These are phyloP conservation scores for Graptemys geographica DNA, from an alignment of 2,797 vertebrate genomes.

Conservation along the genomic window DNA sequence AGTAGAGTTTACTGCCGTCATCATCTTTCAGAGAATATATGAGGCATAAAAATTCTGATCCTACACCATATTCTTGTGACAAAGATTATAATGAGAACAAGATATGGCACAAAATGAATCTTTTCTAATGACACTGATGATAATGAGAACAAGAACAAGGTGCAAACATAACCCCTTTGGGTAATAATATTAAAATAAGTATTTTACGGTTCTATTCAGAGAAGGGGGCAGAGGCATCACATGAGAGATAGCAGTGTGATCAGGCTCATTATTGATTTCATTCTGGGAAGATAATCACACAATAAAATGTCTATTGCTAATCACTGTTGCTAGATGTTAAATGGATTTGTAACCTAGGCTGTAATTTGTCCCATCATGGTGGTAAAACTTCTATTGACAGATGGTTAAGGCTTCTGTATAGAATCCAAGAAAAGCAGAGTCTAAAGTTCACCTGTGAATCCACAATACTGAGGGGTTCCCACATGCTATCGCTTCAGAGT, in stretches of 20 bases:
- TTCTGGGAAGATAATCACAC: not conserved
- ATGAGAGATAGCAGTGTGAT: not conserved
- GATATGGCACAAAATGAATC: conserved; percentile 63
- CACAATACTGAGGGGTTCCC: not conserved
- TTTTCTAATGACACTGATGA: conserved; percentile 52
- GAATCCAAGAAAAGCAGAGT: not conserved
- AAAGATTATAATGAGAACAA: conserved; percentile 69
- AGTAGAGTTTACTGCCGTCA: conserved; percentile 69
- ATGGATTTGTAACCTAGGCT: not conserved
- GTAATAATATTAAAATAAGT: conserved; percentile 28
- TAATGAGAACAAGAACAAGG: conserved; percentile 44
- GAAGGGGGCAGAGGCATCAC: not conserved
- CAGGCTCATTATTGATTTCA: conserved; percentile 39
- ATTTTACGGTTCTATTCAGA: not conserved
- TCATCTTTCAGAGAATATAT: conserved; percentile 70
- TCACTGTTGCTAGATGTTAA: not conserved
- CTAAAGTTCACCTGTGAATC: conserved; percentile 28
- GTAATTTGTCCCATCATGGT: not conserved
- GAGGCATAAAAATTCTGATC: conserved; percentile 72
- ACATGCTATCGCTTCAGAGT: not conserved
- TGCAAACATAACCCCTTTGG: conserved; percentile 9
- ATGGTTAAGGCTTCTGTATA: conserved; percentile 12
- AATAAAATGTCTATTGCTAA: conserved; percentile 8
- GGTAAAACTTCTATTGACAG: conserved; percentile 24
- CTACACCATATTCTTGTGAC: conserved; percentile 68